Evolutionary conservation across 2,888 invertebrate genomes (phyloP).

Genomic region (Acanthosepion lycidas): DNA sequence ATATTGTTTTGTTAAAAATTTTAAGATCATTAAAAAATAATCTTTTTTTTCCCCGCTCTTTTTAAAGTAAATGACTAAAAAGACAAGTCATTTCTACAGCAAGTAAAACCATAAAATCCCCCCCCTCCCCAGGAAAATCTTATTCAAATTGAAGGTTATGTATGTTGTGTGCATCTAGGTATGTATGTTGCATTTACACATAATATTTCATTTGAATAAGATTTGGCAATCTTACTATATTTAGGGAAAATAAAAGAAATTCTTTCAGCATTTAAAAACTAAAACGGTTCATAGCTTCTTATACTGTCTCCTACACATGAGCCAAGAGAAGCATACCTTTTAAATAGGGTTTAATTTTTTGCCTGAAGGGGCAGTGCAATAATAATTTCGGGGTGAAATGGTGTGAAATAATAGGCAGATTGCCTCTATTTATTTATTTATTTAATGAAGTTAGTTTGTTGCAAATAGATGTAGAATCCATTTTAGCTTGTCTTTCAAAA

Average conservation of each 20-base stretch:
- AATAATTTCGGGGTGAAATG: not conserved
- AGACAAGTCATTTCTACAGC: no score
- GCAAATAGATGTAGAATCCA: not conserved
- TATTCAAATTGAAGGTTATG: not conserved
- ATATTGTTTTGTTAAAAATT: not conserved
- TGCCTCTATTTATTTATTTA: not conserved
- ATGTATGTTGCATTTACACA: no score
- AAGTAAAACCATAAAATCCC: no score
- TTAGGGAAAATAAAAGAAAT: no score
- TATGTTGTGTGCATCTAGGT: no score
- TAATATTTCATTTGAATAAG: no score
- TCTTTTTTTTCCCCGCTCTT: not conserved
- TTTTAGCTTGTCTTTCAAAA: not conserved
- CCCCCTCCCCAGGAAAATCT: not conserved
- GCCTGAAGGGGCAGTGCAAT: not conserved
- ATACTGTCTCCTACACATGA: no score
- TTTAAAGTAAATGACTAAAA: not conserved
- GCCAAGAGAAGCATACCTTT: not conserved
- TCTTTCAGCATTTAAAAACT: no score
- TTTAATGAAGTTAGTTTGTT: not conserved
- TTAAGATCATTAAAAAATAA: not conserved
- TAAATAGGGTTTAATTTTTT: not conserved
- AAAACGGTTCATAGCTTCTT: no score
- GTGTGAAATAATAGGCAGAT: not conserved
- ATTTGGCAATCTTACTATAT: no score